Evolutionary conservation across 2,888 invertebrate species (phyloP), one percentile per base, ranked within the genome.

Genomic region (Oscheius onirici): DNA sequence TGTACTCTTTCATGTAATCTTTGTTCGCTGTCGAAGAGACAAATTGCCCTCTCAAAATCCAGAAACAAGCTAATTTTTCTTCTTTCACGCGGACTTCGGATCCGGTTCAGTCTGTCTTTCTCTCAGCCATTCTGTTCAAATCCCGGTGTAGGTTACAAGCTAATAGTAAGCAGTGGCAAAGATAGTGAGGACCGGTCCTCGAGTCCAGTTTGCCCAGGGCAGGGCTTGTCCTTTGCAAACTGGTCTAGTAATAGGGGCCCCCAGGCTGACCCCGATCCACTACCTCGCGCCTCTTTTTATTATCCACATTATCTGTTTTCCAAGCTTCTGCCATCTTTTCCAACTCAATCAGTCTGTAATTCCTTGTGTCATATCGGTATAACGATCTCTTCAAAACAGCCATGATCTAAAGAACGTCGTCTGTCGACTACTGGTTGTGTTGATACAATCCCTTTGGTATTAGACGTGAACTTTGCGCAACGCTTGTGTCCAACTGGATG

Each of bases 231-330:
- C 63, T 63, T 63, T 63, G 34, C 60, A 63, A 63, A 63, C 63
- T 63, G 63, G 63, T 63, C 63, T 49, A 6, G 63, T 46, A 60
- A 60, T 60, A 49, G 63, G 63, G 34, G 34, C 34, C 34, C 34
- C 49, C 63, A 46, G 63, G 17, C 63, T 63, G 63, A 63, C 63
- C 63, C 63, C 63, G 63, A 63, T 63, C 63, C 63, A 63, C 49
- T 63, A 49, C 63, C 63, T 63, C 63, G 63, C 63, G 49, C 63
- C 63, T 63, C 63, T 63, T 63, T 63, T 63, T 63, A 63, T 63
- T 63, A 63, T 63, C 63, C 63, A 49, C 63, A 49, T 49, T 63
- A 63, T 63, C 60, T 60, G 1, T 34, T n/a, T n/a, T 34, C 58
- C 41, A 41, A 40, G 44, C 63, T 46, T 63, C 26, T 63, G 63